Evolutionary conservation across 2,113 vertebrate species (phyloP), one percentile per base, ranked within the genome.

Genomic region (Spizaetus ornatus): DNA sequence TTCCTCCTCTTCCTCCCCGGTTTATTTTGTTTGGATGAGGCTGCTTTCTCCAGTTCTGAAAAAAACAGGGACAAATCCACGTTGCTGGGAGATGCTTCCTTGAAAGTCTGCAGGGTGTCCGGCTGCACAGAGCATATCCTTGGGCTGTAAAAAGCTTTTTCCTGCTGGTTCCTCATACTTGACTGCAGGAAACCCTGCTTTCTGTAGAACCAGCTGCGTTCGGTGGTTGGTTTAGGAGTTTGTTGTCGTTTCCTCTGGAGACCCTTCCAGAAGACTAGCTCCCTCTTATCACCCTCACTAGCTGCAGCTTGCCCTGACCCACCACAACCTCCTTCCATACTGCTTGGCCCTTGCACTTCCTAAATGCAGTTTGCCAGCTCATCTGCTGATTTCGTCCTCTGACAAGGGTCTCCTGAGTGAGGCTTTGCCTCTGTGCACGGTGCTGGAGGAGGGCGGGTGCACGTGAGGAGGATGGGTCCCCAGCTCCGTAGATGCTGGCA

Each of bases 1-100:
- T 86, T 88, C 59, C n/a, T 92, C 50, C 42, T 79, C 67, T 90
- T 95, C 52, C 63, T 94, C 45, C 32, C 47, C 74, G 42, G 23
- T 69, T 92, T 74, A 20, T 78, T 83, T 71, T 32, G 52, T 79
- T 55, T 78, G 82, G 36, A 62, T 53, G 58, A 86, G 19, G 58
- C 62, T 82, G 76, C 50, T 79, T 52, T 86, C 43, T 87, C 15
- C 21, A 11, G 15, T 43, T 78, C 70, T 88, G 58, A 38, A 65
- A 73, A 72, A 63, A 81, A 8, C 0, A 9, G 17, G n/a, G 32
- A n/a, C 18, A 80, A 73, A 79, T 43, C 52, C 0, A 0, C 0
- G 0, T 56, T 73, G 66, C 47, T 83, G 40, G 36, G 86, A 67
- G 59, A 53, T 67, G 53, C n/a, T 82, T 76, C 63, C 58, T 82